Conservation (phyloP, 2,113 vertebrate species). For the Sphaerodactylus townsendi region DNA sequence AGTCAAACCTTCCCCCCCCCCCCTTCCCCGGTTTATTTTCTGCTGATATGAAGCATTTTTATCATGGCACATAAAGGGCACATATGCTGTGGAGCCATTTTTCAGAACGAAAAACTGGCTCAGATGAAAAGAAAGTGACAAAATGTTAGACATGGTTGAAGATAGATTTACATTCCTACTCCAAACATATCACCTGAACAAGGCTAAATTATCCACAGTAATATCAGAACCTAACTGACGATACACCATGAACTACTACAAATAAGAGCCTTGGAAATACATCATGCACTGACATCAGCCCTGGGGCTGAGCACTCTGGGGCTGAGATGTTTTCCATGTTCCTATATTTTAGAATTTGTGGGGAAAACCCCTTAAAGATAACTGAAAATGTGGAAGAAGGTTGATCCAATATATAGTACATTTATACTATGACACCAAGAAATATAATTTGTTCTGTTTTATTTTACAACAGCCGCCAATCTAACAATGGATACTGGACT, state of each 20-base stretch:
- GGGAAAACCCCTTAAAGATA: no score
- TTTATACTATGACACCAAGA: not conserved
- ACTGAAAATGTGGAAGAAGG: not conserved
- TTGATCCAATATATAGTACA: not conserved
- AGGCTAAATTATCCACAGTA: not conserved
- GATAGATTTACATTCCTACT: conserved; percentile 34
- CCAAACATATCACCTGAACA: conserved; percentile 24
- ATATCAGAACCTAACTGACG: conserved; percentile 37
- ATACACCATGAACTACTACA: conserved; percentile 13
- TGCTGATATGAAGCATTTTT: conserved; percentile 12
- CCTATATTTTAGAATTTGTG: not conserved
- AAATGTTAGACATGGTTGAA: conserved; percentile 40
- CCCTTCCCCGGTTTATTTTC: not conserved
- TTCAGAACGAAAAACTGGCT: conserved; percentile 54
- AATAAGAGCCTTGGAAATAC: conserved; percentile 25
- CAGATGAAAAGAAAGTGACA: conserved; percentile 43
- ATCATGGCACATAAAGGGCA: not conserved
- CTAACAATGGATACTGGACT: not conserved
- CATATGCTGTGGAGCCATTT: conserved; percentile 20
- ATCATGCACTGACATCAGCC: not conserved
- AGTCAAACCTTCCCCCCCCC: not conserved
- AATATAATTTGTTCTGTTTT: not conserved
- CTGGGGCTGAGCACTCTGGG: conserved; percentile 24
- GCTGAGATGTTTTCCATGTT: not conserved
- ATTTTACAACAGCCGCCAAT: not conserved